phyloP scores from a whole-genome alignment of 2,888 invertebrate species.

The Cataglyphis altisquamis region DNA sequence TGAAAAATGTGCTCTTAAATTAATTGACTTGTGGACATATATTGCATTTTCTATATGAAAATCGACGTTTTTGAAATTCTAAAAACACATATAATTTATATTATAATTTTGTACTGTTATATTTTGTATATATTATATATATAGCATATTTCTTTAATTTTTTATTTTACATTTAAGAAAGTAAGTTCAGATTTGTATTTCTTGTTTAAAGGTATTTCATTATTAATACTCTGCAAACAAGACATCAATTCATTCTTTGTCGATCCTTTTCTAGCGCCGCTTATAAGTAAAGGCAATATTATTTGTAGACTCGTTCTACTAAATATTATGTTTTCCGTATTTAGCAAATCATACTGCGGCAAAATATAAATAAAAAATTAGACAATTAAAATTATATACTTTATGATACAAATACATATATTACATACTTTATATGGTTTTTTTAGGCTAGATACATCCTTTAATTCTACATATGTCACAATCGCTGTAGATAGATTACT shows the following conservation, averaged over 20 bases:
- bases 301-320: conserved; percentile 61
- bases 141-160: background rate
- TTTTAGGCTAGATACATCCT: no score
- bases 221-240: no score
- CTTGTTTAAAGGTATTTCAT: no score
- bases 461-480: no score
- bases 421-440: background rate
- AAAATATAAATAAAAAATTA: conserved; percentile 17
- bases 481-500: no score
- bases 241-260: no score
- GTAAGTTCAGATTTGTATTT: no score
- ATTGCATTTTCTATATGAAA: conserved; percentile 91
- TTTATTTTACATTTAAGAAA: conserved; percentile 62
- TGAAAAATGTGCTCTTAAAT: conserved; percentile 88
- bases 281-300: conserved; percentile 80
- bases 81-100: conserved; percentile 45
- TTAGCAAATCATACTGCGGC: conserved; percentile 69
- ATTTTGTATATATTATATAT: no score
- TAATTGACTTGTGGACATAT: conserved; percentile 88
- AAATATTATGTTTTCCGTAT: background rate
- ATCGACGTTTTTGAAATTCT: conserved; percentile 87
- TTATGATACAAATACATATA: background rate
- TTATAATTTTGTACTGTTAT: background rate
- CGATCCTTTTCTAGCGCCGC: conserved; percentile 71
- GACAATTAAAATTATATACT: background rate